phyloP scores from a whole-genome alignment of 2,113 vertebrate species.

The Corapipo altera region DNA sequence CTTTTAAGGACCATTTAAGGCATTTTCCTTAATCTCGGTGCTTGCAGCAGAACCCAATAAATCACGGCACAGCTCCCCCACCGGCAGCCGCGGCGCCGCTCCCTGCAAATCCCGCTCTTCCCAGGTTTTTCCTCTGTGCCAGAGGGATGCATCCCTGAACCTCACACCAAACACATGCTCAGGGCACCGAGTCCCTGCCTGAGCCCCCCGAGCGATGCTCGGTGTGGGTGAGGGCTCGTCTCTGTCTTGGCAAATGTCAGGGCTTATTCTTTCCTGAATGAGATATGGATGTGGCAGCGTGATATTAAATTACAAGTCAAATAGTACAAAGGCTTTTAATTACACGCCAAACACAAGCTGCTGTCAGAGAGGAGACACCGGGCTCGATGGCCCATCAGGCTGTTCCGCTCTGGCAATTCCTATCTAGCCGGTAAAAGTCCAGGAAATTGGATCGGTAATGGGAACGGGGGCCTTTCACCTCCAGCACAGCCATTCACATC shows the following conservation, averaged over 20 bases:
- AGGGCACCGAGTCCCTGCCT: neutral
- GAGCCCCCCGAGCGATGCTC: rapidly evolving
- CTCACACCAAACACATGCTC: rapidly evolving
- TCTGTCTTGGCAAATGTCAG: neutral
- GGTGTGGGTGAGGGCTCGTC: neutral
- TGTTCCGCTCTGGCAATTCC: slow-evolving; percentile 77
- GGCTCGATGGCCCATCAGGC: slow-evolving; percentile 71
- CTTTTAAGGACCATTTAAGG: slow-evolving; percentile 36
- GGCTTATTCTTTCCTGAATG: neutral
- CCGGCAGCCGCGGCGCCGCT: rapidly evolving
- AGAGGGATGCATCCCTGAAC: neutral
- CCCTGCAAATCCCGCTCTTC: neutral
- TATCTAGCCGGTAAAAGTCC: slow-evolving; percentile 71
- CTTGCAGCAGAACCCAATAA: neutral
- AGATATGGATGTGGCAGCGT: neutral
- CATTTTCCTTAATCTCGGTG: neutral
- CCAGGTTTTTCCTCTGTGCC: neutral
- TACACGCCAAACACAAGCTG: slow-evolving; percentile 41
- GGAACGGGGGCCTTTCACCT: slow-evolving; percentile 80
- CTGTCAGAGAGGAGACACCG: slow-evolving; percentile 67
- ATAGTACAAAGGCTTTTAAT: slow-evolving; percentile 66
- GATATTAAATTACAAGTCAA: slow-evolving; percentile 65
- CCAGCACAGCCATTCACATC: slow-evolving; percentile 64
- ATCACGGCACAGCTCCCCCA: neutral
- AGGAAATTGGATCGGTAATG: slow-evolving; percentile 82